Evolutionary conservation across 2,797 vertebrate species (phyloP).

Genomic region (Apodemus agrarius): DNA sequence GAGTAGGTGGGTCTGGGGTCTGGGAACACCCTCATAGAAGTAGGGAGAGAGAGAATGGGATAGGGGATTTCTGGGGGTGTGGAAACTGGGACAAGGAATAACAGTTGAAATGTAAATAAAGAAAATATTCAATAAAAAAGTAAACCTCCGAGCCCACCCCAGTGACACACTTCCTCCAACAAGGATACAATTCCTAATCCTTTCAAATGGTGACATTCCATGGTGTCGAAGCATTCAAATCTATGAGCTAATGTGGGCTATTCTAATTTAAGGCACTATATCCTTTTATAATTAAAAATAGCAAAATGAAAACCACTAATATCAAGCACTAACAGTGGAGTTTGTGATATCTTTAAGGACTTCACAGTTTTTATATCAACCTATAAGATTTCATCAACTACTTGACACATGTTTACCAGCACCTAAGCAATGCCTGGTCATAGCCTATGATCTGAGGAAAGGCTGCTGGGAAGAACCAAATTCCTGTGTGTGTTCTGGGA

Average conservation of each 20-base stretch:
- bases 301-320: background rate
- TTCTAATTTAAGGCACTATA: background rate
- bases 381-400: background rate
- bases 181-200: background rate
- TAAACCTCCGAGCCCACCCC: background rate
- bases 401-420: constrained; percentile 21
- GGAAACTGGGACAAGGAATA: too few species aligned
- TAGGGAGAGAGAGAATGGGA: too few species aligned
- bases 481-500: background rate
- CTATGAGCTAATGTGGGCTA: background rate
- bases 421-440: constrained; percentile 3
- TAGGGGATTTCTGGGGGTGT: too few species aligned
- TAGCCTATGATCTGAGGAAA: background rate
- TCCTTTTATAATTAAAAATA: background rate
- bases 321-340: background rate
- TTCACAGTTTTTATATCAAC: background rate
- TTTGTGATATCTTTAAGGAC: background rate
- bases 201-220: background rate
- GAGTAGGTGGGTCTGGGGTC: too few species aligned
- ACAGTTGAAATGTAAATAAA: too few species aligned
- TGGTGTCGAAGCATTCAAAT: background rate
- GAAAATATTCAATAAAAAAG: too few species aligned
- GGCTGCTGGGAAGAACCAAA: constrained; percentile 13
- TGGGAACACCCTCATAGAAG: too few species aligned
- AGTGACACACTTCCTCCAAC: background rate